Evolutionary conservation across 1,140 invertebrate species (phyloP).

Genomic region (Lysiphlebus fabarum): DNA sequence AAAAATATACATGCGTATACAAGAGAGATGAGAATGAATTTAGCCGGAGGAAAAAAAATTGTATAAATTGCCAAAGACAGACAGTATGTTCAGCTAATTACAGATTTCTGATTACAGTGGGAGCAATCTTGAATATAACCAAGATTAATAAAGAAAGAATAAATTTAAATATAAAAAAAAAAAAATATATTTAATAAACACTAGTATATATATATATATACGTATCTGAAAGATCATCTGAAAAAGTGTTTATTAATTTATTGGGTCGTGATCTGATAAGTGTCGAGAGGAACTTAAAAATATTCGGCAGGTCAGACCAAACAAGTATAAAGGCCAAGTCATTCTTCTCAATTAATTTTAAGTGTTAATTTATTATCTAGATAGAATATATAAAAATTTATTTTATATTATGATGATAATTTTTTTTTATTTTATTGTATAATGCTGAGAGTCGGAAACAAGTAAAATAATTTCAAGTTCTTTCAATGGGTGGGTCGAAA

Average conservation of each 20-base stretch:
- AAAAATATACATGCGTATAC: neutral
- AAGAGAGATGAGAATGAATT: constrained; percentile 10
- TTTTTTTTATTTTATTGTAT: no score
- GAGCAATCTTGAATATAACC: constrained; percentile 32
- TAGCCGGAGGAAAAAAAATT: constrained; percentile 36
- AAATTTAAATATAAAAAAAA: constrained; percentile 33
- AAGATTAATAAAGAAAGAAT: constrained; percentile 47
- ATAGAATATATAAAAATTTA: neutral
- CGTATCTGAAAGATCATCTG: constrained; percentile 33
- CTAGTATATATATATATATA: no score
- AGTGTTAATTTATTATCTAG: no score
- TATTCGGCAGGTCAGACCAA: constrained; percentile 21
- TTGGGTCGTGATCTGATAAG: constrained; percentile 36
- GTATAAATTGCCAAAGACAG: constrained; percentile 48
- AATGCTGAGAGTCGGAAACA: no score
- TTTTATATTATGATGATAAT: neutral
- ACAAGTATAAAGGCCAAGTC: neutral
- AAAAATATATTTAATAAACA: constrained; percentile 35
- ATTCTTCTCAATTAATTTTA: neutral
- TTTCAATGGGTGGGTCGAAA: constrained; percentile 23
- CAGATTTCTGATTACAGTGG: constrained; percentile 49
- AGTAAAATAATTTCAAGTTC: neutral
- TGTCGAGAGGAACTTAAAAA: constrained; percentile 8
- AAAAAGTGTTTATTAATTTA: constrained; percentile 46
- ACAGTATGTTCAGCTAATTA: constrained; percentile 52